Conservation (phyloP, 2,888 invertebrate species). For the Drosophila tanythrix region DNA sequence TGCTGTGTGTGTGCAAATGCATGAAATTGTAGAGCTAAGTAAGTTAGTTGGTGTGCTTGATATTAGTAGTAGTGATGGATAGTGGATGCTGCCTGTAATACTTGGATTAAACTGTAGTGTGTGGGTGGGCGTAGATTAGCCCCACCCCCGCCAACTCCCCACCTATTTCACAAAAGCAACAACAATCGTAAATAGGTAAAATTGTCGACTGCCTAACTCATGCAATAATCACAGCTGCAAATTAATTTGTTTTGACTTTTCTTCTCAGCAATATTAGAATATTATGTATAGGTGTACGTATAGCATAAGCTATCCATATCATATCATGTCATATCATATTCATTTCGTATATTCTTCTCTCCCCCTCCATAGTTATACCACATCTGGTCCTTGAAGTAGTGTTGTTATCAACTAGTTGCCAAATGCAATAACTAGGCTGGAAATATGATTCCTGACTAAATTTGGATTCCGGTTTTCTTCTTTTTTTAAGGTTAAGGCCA, state of each 20-base stretch:
- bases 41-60: conserved; percentile 23
- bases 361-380: conserved; percentile 22
- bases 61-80: conserved; percentile 31
- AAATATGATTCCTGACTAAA: conserved; percentile 30
- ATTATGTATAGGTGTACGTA: conserved; percentile 10
- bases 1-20: conserved; percentile 21
- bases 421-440: conserved; percentile 30
- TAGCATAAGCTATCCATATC: conserved; percentile 26
- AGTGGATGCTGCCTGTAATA: conserved; percentile 33
- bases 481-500: conserved; percentile 58
- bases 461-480: not conserved
- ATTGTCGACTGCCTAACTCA: conserved; percentile 52
- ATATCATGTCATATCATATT: conserved; percentile 24
- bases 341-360: conserved; percentile 20
- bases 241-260: conserved; percentile 58
- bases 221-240: conserved; percentile 68
- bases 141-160: not conserved
- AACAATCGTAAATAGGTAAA: conserved; percentile 41
- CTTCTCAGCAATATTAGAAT: conserved; percentile 46
- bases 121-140: not conserved
- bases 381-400: conserved; percentile 29
- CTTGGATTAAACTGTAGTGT: conserved; percentile 23
- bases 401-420: conserved; percentile 22
- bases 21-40: conserved; percentile 29
- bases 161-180: conserved; percentile 12